Evolutionary conservation across 2,113 vertebrate species (phyloP), one percentile per base, ranked within the genome.

Genomic region (Gambusia holbrooki): DNA sequence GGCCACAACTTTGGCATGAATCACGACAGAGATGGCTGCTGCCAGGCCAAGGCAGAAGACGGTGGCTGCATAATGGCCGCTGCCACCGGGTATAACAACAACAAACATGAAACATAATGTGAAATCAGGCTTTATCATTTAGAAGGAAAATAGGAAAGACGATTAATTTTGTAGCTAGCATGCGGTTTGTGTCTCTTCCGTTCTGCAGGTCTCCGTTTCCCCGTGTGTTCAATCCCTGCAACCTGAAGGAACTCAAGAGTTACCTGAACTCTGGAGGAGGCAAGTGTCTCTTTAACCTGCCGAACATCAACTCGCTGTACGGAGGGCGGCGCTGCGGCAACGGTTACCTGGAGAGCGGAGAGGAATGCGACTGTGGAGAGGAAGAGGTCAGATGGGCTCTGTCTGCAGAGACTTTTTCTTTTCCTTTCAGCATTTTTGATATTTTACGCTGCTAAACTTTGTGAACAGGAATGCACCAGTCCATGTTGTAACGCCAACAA

Each of bases 1-100:
- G 98, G 98, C 32, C 98, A 99, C 94, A 99, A 99, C 83, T 99
- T 99, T 40, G 98, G 98, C 10, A 99, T 99, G 98, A 99, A 92
- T 77, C 98, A 99, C 0, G 98, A 99, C 72, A 94, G 91, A 32
- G 51, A 82, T 0, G 93, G 95, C 67, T 99, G 97, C 90, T 99
- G 98, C 74, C 92, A 85, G 0, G 95, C 97, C 4, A 93, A 83
- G 3, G 92, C 96, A 0, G 95, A 95, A 0, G 96, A 98, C 0
- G 98, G 98, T 11, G 98, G 98, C 15, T 99, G 98, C 85, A 99
- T 99, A 92, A 99, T 99, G 98, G 98, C 98, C 0, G 95, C 98
- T 66, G 97, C 98, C 62, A 99, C 97, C 0, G 98, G 98, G 98
- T 99, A 90, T 93, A 92, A 83, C 14, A 17, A 17, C 19, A 35